A percentile compares a stretch with the other conserved stretches of the same genome.
Evolutionary conservation across 1,140 invertebrate genomes (phyloP).

Genomic region (Ylistrum balloti): DNA sequence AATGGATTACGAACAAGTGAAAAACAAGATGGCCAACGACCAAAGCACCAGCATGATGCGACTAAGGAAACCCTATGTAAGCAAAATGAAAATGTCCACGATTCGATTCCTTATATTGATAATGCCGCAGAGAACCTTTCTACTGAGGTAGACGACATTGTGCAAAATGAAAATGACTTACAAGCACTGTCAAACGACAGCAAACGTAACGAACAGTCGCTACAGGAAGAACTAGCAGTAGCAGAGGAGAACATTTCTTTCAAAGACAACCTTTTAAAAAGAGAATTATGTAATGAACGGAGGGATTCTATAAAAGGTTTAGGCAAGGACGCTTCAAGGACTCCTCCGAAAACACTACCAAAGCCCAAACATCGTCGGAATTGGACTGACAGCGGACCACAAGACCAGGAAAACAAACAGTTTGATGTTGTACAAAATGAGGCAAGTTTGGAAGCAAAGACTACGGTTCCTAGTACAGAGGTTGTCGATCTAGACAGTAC

Average conservation of each 20-base stretch:
- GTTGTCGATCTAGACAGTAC: background rate
- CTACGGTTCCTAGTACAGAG: background rate
- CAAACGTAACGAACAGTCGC: background rate
- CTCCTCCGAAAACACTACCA: constrained; percentile 14
- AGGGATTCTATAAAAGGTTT: background rate
- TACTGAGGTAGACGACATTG: background rate
- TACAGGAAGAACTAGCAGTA: constrained; percentile 9
- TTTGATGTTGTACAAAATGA: background rate
- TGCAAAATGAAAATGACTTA: background rate
- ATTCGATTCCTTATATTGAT: background rate
- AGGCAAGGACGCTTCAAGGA: background rate
- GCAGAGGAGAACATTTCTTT: background rate
- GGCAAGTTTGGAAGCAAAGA: background rate
- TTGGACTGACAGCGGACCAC: background rate
- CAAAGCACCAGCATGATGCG: background rate
- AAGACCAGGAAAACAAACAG: background rate
- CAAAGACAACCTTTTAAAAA: background rate
- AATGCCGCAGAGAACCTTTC: background rate
- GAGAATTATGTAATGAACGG: background rate
- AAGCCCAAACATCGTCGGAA: constrained; percentile 6
- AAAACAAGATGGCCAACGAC: background rate
- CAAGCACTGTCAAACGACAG: background rate
- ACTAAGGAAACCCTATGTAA: background rate
- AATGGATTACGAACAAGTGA: background rate
- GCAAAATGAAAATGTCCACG: background rate